These are phyloP conservation scores for Gymnopithys bicolor DNA, from an alignment of 2,797 vertebrate species.

Conservation along the genomic window DNA sequence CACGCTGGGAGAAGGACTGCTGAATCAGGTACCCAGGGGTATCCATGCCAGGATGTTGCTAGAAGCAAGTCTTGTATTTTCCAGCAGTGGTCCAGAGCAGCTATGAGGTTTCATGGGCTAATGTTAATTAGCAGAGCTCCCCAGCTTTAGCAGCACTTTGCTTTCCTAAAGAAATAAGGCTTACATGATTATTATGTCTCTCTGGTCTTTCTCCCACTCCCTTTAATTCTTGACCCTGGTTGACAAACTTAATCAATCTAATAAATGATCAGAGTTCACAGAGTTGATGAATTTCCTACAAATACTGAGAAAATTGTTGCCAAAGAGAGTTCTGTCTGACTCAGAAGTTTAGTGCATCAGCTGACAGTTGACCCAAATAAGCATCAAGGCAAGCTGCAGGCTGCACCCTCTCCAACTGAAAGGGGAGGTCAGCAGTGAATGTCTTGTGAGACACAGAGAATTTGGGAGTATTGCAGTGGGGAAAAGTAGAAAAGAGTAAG, in stretches of 20 bases:
- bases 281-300: not conserved
- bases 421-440: not conserved
- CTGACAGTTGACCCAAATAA: not conserved
- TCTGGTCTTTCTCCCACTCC: not conserved
- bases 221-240: not conserved
- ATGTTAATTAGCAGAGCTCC: not conserved
- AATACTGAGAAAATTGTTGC: not conserved
- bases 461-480: not conserved
- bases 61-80: not conserved
- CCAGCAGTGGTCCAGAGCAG: not conserved
- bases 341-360: not conserved
- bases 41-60: not conserved
- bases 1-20: not conserved
- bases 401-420: not conserved
- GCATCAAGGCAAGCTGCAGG: not conserved
- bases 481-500: not conserved
- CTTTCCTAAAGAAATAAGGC: not conserved
- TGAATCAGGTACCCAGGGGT: not conserved
- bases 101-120: not conserved
- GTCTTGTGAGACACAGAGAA: not conserved
- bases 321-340: not conserved
- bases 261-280: not conserved
- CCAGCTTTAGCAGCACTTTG: not conserved
- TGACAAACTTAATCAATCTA: not conserved
- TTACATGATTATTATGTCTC: not conserved